phyloP scores from a whole-genome alignment of 2,888 invertebrate genomes.

The Lochmaea crataegi region DNA sequence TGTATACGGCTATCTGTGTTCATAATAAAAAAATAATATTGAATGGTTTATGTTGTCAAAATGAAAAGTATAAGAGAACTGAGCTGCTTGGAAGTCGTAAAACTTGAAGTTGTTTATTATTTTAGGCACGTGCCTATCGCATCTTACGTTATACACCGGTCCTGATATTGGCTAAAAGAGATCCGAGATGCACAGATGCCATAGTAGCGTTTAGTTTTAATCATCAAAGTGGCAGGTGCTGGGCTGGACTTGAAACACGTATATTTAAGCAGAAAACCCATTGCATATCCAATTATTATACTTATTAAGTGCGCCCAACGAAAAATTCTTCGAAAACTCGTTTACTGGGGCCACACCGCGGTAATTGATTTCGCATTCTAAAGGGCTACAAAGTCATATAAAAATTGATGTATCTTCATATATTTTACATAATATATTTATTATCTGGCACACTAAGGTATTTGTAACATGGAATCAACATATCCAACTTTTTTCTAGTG shows the following conservation, averaged over 20 bases:
- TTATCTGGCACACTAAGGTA: not conserved
- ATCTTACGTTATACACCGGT: not conserved
- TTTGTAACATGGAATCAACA: not conserved
- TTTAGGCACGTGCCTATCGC: conserved; percentile 14
- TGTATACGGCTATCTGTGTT: too few relatives aligned
- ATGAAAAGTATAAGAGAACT: too few relatives aligned
- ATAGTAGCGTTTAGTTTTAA: conserved; percentile 34
- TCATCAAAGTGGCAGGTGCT: conserved; percentile 40
- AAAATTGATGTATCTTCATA: not conserved
- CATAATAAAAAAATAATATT: too few relatives aligned
- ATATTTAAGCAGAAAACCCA: conserved; percentile 38
- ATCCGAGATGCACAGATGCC: conserved; percentile 25
- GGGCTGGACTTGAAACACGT: conserved; percentile 35
- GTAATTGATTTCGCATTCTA: conserved; percentile 35
- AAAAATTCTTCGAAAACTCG: conserved; percentile 42
- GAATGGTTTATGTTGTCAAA: too few relatives aligned
- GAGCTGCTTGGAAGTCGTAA: not conserved
- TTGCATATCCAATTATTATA: conserved; percentile 43
- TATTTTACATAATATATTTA: not conserved
- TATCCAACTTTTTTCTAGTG: not conserved
- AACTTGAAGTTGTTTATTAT: not conserved
- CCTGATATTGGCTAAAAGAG: conserved; percentile 4
- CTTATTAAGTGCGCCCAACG: conserved; percentile 43
- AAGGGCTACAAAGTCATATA: not conserved
- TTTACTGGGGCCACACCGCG: conserved; percentile 36